Evolutionary conservation across 2,888 invertebrate genomes (phyloP).

Genomic region (Merodon equestris): DNA sequence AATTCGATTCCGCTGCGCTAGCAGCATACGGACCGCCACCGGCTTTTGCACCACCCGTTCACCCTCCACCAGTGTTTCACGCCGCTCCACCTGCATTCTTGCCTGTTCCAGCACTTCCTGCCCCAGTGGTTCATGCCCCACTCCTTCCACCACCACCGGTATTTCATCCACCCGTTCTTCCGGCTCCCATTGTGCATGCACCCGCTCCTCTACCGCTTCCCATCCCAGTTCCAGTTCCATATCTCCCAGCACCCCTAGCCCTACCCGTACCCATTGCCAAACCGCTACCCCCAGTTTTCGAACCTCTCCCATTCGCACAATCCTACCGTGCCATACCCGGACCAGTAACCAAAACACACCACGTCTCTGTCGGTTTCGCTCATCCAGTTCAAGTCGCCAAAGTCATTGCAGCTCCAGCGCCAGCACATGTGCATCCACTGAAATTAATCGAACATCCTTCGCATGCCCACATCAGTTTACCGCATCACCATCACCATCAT

Average conservation of each 20-base stretch:
- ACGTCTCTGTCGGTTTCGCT: constrained; percentile 75
- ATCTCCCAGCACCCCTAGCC: constrained; percentile 64
- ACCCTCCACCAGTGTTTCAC: constrained; percentile 32
- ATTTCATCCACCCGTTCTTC: constrained; percentile 27
- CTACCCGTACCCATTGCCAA: constrained; percentile 61
- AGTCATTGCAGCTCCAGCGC: constrained; percentile 70
- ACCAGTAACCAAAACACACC: constrained; percentile 76
- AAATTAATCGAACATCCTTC: constrained; percentile 71
- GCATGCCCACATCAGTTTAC: constrained; percentile 46
- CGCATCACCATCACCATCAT: constrained; percentile 73
- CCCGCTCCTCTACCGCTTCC: constrained; percentile 57
- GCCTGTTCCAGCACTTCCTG: constrained; percentile 58
- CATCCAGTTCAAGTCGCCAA: constrained; percentile 72
- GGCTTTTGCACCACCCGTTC: constrained; percentile 34
- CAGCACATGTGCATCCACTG: constrained; percentile 73
- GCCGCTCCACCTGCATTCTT: constrained; percentile 26
- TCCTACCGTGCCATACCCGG: constrained; percentile 75
- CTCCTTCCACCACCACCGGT: constrained; percentile 44
- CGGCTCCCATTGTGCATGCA: constrained; percentile 60
- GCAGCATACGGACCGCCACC: constrained; percentile 50
- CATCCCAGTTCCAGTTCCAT: constrained; percentile 50
- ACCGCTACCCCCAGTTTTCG: constrained; percentile 70
- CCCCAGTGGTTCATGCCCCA: constrained; percentile 55
- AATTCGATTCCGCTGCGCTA: constrained; percentile 25
- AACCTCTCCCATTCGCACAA: constrained; percentile 72